Evolutionary conservation across 1,140 invertebrate species (phyloP).

Genomic region (Thaumatotibia leucotreta): DNA sequence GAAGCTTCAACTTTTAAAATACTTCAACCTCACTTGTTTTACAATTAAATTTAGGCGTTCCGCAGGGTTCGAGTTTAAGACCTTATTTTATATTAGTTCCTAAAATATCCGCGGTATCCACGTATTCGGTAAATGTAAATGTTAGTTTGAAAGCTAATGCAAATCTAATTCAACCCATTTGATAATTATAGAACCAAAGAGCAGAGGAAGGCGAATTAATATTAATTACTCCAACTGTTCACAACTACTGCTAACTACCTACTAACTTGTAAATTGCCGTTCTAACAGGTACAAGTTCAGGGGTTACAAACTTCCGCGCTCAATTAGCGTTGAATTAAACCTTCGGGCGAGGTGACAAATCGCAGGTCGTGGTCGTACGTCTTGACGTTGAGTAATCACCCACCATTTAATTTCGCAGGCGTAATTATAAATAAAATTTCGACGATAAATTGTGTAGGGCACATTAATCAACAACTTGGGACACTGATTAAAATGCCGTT

Average conservation of each 20-base stretch:
- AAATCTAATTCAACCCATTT: neutral
- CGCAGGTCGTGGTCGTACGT: constrained; percentile 54
- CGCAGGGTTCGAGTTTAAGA: neutral
- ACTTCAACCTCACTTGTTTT: neutral
- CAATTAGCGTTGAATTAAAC: constrained; percentile 70
- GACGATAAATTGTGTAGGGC: constrained; percentile 68
- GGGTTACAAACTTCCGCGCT: constrained; percentile 56
- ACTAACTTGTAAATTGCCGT: constrained; percentile 49
- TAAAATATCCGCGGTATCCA: no score
- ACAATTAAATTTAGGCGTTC: neutral
- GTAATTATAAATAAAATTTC: constrained; percentile 76
- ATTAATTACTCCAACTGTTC: constrained; percentile 41
- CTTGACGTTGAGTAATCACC: constrained; percentile 70
- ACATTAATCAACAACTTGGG: constrained; percentile 78
- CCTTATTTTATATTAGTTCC: neutral
- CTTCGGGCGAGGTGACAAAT: constrained; percentile 66
- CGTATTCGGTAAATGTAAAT: neutral
- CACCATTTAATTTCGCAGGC: constrained; percentile 67
- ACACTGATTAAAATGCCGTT: constrained; percentile 78
- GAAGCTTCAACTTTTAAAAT: neutral
- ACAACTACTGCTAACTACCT: constrained; percentile 36
- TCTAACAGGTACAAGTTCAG: constrained; percentile 53
- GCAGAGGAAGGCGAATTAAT: constrained; percentile 20
- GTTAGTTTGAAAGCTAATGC: neutral
- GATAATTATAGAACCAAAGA: constrained; percentile 13